Evolutionary conservation across 2,888 invertebrate genomes (phyloP), one percentile per base, ranked within the genome.

Genomic region (Cataglyphis altisquamis): DNA sequence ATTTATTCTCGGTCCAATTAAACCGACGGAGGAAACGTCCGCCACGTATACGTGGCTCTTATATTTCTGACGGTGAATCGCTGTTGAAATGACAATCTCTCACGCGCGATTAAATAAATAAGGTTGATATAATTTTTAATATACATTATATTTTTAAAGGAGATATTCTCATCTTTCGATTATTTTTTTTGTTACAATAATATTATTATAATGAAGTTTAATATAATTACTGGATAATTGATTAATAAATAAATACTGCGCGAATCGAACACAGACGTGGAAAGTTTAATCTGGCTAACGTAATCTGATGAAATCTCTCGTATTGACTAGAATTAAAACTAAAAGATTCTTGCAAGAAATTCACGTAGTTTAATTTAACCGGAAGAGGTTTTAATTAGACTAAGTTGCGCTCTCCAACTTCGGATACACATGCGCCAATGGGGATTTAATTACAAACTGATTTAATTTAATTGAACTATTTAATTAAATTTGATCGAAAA

Each of bases 1-100:
- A 77, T 83, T 85, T 85, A 83, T 81, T 72, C 73, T 72, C 67
- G 73, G 48, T 82, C 82, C 78, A 84, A 84, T 84, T 80, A 80
- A 57, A 72, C 60, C 32, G 74, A 39, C 25, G 21, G 18, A 57
- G 45, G 45, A 72, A 80, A 73, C 45, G 78, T 60, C 18, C 32
- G 32, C 9, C 9, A n/a, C 70, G 3, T n/a, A 52, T 48, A n/a
- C 48, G 1, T n/a, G 18, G 6, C 8, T 48, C 15, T 25, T 25
- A 57, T 67, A 77, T 68, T 45, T 80, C 45, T 45, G 60, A 72
- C 52, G 39, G n/a, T 12, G 52, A 21, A 75, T 67, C 29, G 55
- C 55, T 15, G 36, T 15, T 75, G 45, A 64, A 64, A 74, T 18
- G 29, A 67, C 32, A 32, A 48, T 66, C 15, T 12, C n/a, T 48